phyloP scores from a whole-genome alignment of 2,113 vertebrate genomes.

The Oceanodroma tethys region DNA sequence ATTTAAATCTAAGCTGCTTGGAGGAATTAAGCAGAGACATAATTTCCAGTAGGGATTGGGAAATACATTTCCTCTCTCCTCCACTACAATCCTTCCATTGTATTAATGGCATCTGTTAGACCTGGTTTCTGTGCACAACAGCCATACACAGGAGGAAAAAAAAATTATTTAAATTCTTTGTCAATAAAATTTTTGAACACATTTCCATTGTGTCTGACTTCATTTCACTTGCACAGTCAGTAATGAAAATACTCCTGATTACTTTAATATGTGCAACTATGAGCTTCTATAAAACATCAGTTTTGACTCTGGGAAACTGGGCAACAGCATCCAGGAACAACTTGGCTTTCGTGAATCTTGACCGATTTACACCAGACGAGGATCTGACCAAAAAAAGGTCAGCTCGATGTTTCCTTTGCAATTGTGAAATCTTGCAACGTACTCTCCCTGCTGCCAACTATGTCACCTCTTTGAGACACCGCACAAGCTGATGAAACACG shows the following conservation, averaged over 20 bases:
- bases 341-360: not conserved
- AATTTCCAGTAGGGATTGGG: slow-evolving; percentile 57
- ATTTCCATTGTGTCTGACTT: slow-evolving; percentile 47
- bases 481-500: not conserved
- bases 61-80: slow-evolving; percentile 46
- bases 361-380: not conserved
- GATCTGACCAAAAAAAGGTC: not conserved
- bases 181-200: slow-evolving; percentile 11
- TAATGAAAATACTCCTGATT: slow-evolving; percentile 41
- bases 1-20: slow-evolving; percentile 20
- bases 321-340: not conserved
- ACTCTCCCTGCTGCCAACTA: not conserved
- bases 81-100: slow-evolving; percentile 43
- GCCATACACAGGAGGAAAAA: not conserved
- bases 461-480: not conserved
- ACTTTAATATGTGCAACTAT: slow-evolving; percentile 38
- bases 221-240: slow-evolving; percentile 39
- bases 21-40: slow-evolving; percentile 45
- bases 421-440: not conserved
- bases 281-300: not conserved
- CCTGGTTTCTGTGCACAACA: not conserved
- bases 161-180: slow-evolving; percentile 15
- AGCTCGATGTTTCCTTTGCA: not conserved
- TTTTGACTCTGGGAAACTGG: not conserved
- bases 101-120: slow-evolving; percentile 38